Percentiles rank a stretch among this genome's conserved stretches.
Evolutionary conservation across 2,888 invertebrate species (phyloP).

Genomic region (Luperina testacea): DNA sequence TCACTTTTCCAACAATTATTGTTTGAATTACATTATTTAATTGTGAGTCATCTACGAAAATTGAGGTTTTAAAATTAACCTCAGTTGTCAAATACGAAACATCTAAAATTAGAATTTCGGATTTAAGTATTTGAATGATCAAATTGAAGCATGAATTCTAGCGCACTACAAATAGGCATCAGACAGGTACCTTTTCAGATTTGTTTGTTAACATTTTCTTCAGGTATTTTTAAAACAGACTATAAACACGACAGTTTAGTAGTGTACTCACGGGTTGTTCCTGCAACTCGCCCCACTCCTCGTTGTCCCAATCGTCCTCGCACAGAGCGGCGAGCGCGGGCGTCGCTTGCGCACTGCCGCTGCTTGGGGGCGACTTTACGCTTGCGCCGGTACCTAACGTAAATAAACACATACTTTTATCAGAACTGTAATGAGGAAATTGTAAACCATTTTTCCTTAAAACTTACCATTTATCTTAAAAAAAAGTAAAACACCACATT

Average conservation of each 20-base stretch:
- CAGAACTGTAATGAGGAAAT: neutral
- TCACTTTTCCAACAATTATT: neutral
- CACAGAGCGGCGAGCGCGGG: constrained; percentile 90
- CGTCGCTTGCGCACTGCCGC: constrained; percentile 88
- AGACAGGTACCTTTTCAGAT: neutral
- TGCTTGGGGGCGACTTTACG: constrained; percentile 84
- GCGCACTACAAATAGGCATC: neutral
- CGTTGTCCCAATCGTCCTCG: constrained; percentile 95
- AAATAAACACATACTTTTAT: neutral
- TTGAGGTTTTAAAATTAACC: neutral
- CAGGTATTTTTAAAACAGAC: neutral
- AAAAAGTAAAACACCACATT: neutral
- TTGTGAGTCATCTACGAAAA: neutral
- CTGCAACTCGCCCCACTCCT: constrained; percentile 96
- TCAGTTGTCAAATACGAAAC: neutral
- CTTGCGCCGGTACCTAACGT: constrained; percentile 79
- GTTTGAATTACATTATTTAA: neutral
- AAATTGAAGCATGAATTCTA: neutral
- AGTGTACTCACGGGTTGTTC: constrained; percentile 92
- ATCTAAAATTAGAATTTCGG: neutral
- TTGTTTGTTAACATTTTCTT: neutral
- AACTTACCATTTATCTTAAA: constrained; percentile 6
- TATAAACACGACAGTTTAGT: neutral
- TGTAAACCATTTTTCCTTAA: neutral
- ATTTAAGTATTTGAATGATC: neutral